Conservation (phyloP, 2,797 vertebrate species). For the Allobates femoralis region DNA sequence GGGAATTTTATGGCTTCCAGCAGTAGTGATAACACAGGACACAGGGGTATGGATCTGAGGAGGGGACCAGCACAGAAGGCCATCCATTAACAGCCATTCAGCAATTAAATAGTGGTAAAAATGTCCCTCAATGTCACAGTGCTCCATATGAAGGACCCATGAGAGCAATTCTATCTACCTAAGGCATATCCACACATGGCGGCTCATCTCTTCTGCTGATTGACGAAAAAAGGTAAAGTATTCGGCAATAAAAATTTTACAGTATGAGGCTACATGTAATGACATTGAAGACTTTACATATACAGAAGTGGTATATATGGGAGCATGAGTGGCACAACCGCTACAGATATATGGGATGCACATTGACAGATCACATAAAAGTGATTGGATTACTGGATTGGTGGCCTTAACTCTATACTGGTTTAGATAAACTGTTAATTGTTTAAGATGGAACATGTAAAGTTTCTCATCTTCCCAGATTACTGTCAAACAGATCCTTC, state of each 20-base stretch:
- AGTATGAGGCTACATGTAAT: background rate
- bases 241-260: background rate
- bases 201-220: background rate
- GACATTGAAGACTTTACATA: too few relatives aligned
- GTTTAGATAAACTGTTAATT: too few relatives aligned
- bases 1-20: slow-evolving; percentile 58
- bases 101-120: slow-evolving; percentile 32
- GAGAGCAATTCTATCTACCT: background rate
- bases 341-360: too few relatives aligned
- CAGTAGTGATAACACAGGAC: slow-evolving; percentile 56
- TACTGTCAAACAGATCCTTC: too few relatives aligned
- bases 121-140: slow-evolving; percentile 18
- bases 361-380: too few relatives aligned
- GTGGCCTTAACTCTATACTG: too few relatives aligned
- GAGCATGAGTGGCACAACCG: too few relatives aligned
- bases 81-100: slow-evolving; percentile 21
- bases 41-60: slow-evolving; percentile 45
- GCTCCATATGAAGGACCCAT: background rate
- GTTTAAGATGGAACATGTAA: too few relatives aligned
- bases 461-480: too few relatives aligned
- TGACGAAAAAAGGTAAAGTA: background rate
- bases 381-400: too few relatives aligned
- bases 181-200: background rate
- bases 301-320: too few relatives aligned
- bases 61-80: slow-evolving; percentile 56